Percentiles rank a stretch among this genome's conserved stretches.
Evolutionary conservation across 2,113 vertebrate genomes (phyloP).

Genomic region (Nematolebias whitei): DNA sequence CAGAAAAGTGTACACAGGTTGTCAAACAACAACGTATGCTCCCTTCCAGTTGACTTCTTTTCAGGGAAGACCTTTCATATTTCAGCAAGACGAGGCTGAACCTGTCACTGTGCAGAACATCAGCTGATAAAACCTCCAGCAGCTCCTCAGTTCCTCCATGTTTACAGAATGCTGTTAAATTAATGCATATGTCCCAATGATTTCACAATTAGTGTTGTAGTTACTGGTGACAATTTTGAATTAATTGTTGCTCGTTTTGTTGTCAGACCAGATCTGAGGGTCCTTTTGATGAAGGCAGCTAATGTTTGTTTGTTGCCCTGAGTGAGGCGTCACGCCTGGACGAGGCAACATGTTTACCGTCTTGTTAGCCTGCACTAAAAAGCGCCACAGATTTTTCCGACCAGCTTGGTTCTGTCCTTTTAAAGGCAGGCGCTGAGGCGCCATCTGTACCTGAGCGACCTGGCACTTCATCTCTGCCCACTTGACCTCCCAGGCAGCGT

Average conservation of each 20-base stretch:
- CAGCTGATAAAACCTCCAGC: no score
- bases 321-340: not conserved
- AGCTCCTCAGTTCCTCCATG: no score
- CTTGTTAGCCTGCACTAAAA: constrained; percentile 20
- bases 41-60: no score
- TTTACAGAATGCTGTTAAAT: no score
- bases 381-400: not conserved
- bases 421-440: constrained; percentile 49
- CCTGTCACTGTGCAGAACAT: no score
- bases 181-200: no score
- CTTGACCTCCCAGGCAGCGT: constrained; percentile 93
- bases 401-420: constrained; percentile 43
- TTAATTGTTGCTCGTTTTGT: constrained; percentile 9
- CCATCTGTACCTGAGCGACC: constrained; percentile 87
- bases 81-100: no score
- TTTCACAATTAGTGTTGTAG: not conserved
- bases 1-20: no score
- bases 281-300: not conserved
- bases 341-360: constrained; percentile 53
- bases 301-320: not conserved
- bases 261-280: constrained; percentile 8
- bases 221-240: not conserved
- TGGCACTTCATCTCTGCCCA: constrained; percentile 87
- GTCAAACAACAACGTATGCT: no score
- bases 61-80: no score